Conservation (phyloP, 30 jellyfish, hydroid and myxozoan species). For the Aurelia aurita complex sp. Pacific region DNA sequence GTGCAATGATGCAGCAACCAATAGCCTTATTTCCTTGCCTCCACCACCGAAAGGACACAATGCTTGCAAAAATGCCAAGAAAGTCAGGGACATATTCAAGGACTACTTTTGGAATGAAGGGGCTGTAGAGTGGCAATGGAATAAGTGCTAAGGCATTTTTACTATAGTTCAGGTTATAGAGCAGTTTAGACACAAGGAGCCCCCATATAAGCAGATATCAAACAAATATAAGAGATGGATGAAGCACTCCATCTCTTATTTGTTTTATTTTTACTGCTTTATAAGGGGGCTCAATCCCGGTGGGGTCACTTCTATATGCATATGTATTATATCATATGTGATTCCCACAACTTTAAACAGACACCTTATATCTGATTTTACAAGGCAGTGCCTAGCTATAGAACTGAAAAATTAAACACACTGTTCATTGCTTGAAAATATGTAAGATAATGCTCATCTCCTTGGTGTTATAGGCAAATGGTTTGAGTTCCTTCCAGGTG, state of each 20-base stretch:
- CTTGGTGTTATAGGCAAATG: too few species aligned
- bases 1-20: conserved; percentile 17
- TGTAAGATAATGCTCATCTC: too few species aligned
- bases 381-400: too few species aligned
- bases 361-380: too few species aligned
- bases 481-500: too few species aligned
- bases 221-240: not conserved
- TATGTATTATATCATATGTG: too few species aligned
- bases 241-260: not conserved
- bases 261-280: conserved; percentile 6
- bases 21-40: conserved; percentile 14
- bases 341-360: too few species aligned
- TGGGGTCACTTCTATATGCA: too few species aligned
- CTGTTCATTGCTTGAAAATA: too few species aligned
- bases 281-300: not conserved
- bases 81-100: conserved; percentile 11
- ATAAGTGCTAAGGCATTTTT: not conserved
- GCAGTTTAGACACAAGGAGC: not conserved
- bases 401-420: too few species aligned
- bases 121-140: conserved; percentile 30
- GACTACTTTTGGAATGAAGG: conserved; percentile 30
- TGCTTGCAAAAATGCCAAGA: conserved; percentile 23
- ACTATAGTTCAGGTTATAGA: not conserved
- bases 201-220: conserved; percentile 1
- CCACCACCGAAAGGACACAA: conserved; percentile 23